A percentile compares a stretch with the other conserved stretches of the same genome.
Evolutionary conservation across 1,140 invertebrate genomes (phyloP).

Genomic region (Anastrepha obliqua): DNA sequence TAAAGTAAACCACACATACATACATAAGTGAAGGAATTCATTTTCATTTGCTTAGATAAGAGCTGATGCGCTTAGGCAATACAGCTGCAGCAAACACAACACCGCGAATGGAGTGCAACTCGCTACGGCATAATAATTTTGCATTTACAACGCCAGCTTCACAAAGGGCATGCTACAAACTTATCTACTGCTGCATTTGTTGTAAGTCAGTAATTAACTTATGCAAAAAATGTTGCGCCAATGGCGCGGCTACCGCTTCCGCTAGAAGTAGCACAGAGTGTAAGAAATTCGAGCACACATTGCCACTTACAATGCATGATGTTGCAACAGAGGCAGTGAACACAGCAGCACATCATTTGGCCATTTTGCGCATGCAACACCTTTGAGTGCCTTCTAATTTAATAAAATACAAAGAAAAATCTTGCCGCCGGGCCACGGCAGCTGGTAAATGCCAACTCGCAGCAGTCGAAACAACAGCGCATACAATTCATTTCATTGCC

Average conservation of each 20-base stretch:
- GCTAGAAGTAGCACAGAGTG: background rate
- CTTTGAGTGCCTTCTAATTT: conserved; percentile 50
- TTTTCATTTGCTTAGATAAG: conserved; percentile 41
- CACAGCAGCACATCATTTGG: conserved; percentile 3
- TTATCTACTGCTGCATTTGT: conserved; percentile 21
- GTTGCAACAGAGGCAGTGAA: background rate
- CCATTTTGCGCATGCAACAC: conserved; percentile 48
- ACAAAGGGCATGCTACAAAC: conserved; percentile 5
- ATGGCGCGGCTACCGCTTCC: background rate
- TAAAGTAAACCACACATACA: conserved; percentile 44
- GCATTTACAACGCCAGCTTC: conserved; percentile 8
- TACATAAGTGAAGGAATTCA: background rate
- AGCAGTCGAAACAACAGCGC: background rate
- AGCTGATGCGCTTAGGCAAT: conserved; percentile 5
- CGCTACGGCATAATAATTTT: background rate
- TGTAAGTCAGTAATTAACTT: conserved; percentile 46
- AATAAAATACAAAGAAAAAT: conserved; percentile 24
- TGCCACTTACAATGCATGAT: too few relatives aligned
- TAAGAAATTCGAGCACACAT: background rate
- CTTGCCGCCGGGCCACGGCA: background rate
- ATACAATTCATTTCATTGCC: conserved; percentile 12
- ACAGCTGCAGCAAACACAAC: background rate
- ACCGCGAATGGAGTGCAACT: background rate
- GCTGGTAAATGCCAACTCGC: background rate
- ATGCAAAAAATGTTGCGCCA: conserved; percentile 40